A percentile compares a stretch with the other conserved stretches of the same genome.
phyloP scores from a whole-genome alignment of 1,140 invertebrate genomes.

The Chlorops oryzae region DNA sequence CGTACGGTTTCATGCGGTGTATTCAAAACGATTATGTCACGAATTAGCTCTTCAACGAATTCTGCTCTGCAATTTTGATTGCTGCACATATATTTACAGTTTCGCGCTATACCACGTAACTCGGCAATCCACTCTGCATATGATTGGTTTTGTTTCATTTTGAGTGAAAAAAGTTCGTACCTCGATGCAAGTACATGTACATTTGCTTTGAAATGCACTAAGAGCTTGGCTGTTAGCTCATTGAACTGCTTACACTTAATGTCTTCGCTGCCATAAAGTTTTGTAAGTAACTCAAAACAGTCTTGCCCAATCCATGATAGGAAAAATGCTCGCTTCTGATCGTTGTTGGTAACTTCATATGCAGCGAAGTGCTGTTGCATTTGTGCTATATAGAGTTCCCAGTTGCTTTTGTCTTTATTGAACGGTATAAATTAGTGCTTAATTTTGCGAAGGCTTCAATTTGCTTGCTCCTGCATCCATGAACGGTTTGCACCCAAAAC shows the following conservation, averaged over 20 bases:
- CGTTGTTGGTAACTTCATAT: background rate
- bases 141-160: constrained; percentile 14
- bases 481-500: too few species aligned
- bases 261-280: background rate
- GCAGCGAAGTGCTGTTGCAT: constrained; percentile 4
- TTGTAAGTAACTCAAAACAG: constrained; percentile 11
- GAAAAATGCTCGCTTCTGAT: constrained; percentile 10
- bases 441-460: too few species aligned
- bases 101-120: constrained; percentile 13
- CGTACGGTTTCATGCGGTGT: constrained; percentile 12
- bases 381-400: constrained; percentile 10
- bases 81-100: constrained; percentile 14
- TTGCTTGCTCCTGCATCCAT: too few species aligned
- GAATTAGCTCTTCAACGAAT: constrained; percentile 18
- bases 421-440: too few species aligned
- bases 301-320: constrained; percentile 11
- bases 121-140: constrained; percentile 18
- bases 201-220: constrained; percentile 7
- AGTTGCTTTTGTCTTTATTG: too few species aligned
- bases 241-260: constrained; percentile 11
- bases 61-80: constrained; percentile 1
- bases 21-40: constrained; percentile 3
- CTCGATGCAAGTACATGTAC: constrained; percentile 7
- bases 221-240: constrained; percentile 9
- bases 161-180: constrained; percentile 10